These are phyloP conservation scores for Coenonympha glycerion DNA, from an alignment of 2,888 invertebrate species.

Conservation along the genomic window DNA sequence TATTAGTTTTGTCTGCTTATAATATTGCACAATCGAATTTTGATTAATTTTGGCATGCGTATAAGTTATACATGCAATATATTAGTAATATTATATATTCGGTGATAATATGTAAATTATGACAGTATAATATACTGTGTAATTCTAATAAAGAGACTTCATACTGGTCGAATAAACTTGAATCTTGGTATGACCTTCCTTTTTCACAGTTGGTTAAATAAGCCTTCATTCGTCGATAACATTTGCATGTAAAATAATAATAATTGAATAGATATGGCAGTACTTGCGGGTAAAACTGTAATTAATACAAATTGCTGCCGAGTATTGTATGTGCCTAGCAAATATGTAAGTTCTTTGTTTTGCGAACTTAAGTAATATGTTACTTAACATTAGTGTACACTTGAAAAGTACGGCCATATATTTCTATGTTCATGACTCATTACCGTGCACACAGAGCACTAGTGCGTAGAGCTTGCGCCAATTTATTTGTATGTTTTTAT, in stretches of 20 bases:
- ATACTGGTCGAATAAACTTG: background rate
- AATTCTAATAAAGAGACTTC: background rate
- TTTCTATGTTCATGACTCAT: constrained; percentile 33
- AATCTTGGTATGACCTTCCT: too few relatives aligned
- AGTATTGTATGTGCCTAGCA: constrained; percentile 18
- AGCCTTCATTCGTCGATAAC: background rate
- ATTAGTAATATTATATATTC: too few relatives aligned
- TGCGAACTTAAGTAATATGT: constrained; percentile 30
- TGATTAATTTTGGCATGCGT: too few relatives aligned
- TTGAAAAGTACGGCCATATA: constrained; percentile 30
- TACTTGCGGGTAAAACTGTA: background rate
- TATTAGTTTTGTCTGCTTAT: too few relatives aligned
- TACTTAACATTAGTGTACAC: constrained; percentile 32
- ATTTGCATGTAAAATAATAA: too few relatives aligned
- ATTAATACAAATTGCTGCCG: constrained; percentile 18
- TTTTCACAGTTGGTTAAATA: background rate
- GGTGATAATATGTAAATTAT: too few relatives aligned
- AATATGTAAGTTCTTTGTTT: constrained; percentile 31
- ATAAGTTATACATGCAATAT: too few relatives aligned
- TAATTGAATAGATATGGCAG: too few relatives aligned
- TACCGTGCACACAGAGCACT: constrained; percentile 16
- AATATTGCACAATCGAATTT: too few relatives aligned
- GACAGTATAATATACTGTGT: too few relatives aligned
- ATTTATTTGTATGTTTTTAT: too few relatives aligned
- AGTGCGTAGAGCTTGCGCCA: background rate